A percentile compares a stretch with the other conserved stretches of the same genome.
Evolutionary conservation across 2,113 vertebrate species (phyloP).

Genomic region (Zosterops lateralis): DNA sequence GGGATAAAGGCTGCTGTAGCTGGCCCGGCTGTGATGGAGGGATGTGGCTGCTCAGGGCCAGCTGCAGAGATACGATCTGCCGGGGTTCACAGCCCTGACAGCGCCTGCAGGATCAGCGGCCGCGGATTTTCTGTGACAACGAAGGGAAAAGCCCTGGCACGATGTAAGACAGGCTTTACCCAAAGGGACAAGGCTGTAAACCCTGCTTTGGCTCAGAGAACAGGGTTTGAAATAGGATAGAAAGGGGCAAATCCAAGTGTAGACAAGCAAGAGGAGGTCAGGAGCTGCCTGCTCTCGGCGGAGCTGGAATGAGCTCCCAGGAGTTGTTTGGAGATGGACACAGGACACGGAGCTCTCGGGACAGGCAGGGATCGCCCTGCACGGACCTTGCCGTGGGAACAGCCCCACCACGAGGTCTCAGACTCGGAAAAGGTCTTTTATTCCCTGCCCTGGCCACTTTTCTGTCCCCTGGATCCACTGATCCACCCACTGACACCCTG

Average conservation of each 20-base stretch:
- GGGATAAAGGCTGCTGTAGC: neutral
- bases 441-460: too few relatives aligned
- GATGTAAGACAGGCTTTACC: neutral
- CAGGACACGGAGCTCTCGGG: neutral
- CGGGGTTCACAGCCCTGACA: neutral
- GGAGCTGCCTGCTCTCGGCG: accelerated
- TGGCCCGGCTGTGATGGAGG: neutral
- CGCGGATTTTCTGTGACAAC: neutral
- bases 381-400: accelerated
- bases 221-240: neutral
- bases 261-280: neutral
- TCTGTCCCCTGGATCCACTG: accelerated
- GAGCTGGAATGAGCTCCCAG: neutral
- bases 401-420: accelerated
- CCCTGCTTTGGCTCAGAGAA: neutral
- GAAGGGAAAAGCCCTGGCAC: neutral
- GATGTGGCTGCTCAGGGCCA: neutral
- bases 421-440: neutral
- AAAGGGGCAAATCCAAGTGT: neutral
- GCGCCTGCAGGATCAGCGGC: neutral
- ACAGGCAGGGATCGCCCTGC: neutral
- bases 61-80: neutral
- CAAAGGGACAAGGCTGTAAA: accelerated
- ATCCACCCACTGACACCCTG: neutral
- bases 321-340: accelerated